Conservation (phyloP, 2,113 vertebrate species). For the Cichladusa arquata region DNA sequence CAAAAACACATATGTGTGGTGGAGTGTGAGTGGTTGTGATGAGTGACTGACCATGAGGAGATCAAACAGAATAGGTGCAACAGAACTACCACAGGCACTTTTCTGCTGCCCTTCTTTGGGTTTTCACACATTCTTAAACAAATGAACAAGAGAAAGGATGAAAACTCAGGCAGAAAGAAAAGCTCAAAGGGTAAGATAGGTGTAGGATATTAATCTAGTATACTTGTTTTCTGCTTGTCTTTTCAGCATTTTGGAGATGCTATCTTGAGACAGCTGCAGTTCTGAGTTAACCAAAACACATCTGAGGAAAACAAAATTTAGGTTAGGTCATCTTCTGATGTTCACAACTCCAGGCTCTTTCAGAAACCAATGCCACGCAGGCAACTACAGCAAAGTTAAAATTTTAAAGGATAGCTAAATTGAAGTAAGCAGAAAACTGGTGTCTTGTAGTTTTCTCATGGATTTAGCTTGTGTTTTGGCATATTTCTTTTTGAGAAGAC, state of each 20-base stretch:
- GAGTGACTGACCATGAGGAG: neutral
- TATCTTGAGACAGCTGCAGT: neutral
- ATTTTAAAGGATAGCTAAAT: neutral
- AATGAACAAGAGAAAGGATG: neutral
- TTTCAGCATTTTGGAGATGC: neutral
- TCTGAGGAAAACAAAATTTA: neutral
- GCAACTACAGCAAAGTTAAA: neutral
- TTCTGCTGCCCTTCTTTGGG: neutral
- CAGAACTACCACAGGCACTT: neutral
- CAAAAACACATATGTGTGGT: neutral
- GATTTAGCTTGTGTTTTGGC: neutral
- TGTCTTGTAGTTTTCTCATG: neutral
- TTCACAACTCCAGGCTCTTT: neutral
- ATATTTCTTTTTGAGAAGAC: neutral
- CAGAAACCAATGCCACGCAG: neutral
- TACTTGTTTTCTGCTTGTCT: neutral
- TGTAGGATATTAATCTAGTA: neutral
- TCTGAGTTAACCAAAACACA: neutral
- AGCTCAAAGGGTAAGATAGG: neutral
- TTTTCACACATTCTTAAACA: neutral
- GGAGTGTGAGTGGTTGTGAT: fast-evolving
- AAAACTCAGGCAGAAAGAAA: neutral
- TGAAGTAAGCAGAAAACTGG: neutral
- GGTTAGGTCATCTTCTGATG: neutral
- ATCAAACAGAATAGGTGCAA: neutral